Conservation (phyloP, 2,797 vertebrate species). For the Spea hammondii region DNA sequence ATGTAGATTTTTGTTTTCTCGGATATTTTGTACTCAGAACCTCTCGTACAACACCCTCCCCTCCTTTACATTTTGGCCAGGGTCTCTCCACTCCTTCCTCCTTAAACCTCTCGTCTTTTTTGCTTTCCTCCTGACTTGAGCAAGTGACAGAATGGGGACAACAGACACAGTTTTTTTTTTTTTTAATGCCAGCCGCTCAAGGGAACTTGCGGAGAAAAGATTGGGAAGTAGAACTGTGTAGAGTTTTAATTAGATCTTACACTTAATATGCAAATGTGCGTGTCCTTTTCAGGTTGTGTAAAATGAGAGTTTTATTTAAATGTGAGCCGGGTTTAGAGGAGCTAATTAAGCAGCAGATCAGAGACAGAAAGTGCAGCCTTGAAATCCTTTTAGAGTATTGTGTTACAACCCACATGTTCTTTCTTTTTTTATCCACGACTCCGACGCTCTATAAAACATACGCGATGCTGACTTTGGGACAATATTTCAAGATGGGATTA, state of each 20-base stretch:
- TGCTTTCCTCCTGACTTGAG: conserved; percentile 47
- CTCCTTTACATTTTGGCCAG: neutral
- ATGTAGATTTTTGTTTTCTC: neutral
- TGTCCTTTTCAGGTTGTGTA: conserved; percentile 59
- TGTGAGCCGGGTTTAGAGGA: conserved; percentile 56
- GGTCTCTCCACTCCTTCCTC: neutral
- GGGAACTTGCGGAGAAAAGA: conserved; percentile 51
- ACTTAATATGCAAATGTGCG: conserved; percentile 63
- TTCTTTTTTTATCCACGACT: neutral
- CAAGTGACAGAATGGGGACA: conserved; percentile 66
- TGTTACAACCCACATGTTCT: neutral
- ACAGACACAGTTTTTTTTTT: conserved; percentile 50
- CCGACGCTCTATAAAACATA: neutral
- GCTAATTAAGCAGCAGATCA: conserved; percentile 57
- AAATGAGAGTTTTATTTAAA: conserved; percentile 64
- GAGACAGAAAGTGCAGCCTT: conserved; percentile 28
- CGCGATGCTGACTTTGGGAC: neutral
- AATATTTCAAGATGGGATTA: no score
- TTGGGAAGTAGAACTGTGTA: conserved; percentile 37
- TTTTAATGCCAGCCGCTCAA: conserved; percentile 58
- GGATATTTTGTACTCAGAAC: neutral
- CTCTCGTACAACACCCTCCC: no score
- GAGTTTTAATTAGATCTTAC: conserved; percentile 65
- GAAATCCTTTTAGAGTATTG: neutral
- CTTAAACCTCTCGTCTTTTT: neutral